Evolutionary conservation across 2,113 vertebrate species (phyloP).

Genomic region (Canis aureus): DNA sequence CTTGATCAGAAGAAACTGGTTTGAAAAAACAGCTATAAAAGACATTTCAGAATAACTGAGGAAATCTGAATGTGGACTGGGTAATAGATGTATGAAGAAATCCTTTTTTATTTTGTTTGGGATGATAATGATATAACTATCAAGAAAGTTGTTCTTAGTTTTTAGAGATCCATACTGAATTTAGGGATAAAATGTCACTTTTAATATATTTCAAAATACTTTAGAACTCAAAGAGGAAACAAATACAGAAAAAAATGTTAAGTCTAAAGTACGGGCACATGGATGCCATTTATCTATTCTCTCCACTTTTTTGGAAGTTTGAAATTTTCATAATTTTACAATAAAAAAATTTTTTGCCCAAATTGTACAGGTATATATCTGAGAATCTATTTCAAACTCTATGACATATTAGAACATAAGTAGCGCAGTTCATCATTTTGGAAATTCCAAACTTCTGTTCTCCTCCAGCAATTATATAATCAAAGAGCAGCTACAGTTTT

Average conservation of each 20-base stretch:
- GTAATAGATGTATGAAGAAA: neutral
- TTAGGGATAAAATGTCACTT: slow-evolving; percentile 40
- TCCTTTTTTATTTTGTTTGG: slow-evolving; percentile 17
- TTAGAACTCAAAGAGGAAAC: neutral
- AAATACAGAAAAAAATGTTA: slow-evolving; percentile 45
- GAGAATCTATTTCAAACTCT: neutral
- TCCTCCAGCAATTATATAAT: slow-evolving; percentile 10
- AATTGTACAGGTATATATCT: neutral
- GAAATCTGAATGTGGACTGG: neutral
- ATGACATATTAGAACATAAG: slow-evolving; percentile 11
- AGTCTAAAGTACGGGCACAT: neutral
- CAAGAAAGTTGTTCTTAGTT: neutral
- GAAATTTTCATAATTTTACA: slow-evolving; percentile 40
- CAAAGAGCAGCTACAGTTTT: neutral
- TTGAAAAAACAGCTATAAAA: slow-evolving; percentile 49
- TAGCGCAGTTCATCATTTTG: neutral
- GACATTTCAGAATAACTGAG: slow-evolving; percentile 18
- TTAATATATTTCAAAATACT: slow-evolving; percentile 19
- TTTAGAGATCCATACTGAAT: slow-evolving; percentile 15
- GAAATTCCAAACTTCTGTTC: slow-evolving; percentile 30
- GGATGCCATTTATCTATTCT: neutral
- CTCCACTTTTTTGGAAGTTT: slow-evolving; percentile 14
- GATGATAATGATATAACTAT: neutral
- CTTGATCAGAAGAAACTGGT: slow-evolving; percentile 45
- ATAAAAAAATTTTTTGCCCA: neutral